Conservation (phyloP, 2,888 invertebrate species). For the Drosophila setosimentum region DNA sequence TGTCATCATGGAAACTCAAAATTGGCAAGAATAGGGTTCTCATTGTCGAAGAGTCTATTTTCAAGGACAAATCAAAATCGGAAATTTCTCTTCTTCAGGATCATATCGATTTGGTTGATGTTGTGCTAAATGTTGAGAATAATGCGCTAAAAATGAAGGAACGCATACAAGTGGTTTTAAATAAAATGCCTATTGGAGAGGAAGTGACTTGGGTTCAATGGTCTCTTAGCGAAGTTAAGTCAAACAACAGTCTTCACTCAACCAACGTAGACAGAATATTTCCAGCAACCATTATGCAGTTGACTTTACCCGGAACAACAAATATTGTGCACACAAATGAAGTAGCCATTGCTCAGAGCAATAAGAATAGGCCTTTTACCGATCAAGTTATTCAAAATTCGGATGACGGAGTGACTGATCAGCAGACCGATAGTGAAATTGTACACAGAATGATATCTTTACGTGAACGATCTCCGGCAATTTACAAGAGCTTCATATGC, state of each 20-base stretch:
- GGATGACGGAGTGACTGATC: slow-evolving; percentile 85
- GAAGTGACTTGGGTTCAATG: slow-evolving; percentile 92
- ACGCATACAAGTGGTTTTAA: slow-evolving; percentile 87
- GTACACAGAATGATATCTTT: slow-evolving; percentile 88
- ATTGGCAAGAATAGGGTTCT: slow-evolving; percentile 88
- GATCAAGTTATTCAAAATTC: slow-evolving; percentile 90
- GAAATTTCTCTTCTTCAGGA: slow-evolving; percentile 88
- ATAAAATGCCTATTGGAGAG: slow-evolving; percentile 87
- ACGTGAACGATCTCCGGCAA: slow-evolving; percentile 88
- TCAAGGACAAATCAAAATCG: slow-evolving; percentile 85
- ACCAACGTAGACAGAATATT: slow-evolving; percentile 88
- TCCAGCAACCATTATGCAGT: slow-evolving; percentile 90
- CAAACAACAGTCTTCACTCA: slow-evolving; percentile 59
- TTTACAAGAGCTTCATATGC: slow-evolving; percentile 90
- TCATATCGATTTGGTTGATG: slow-evolving; percentile 90
- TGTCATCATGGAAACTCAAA: slow-evolving; percentile 90
- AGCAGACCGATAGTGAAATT: slow-evolving; percentile 85
- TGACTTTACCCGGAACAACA: slow-evolving; percentile 94
- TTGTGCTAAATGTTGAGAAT: slow-evolving; percentile 87
- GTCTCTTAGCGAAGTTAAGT: slow-evolving; percentile 89
- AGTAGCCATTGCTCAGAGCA: slow-evolving; percentile 89
- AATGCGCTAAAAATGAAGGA: slow-evolving; percentile 87
- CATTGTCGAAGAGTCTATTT: slow-evolving; percentile 88
- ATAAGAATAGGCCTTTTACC: slow-evolving; percentile 87
- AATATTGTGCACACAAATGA: slow-evolving; percentile 97